Evolutionary conservation across 2,113 vertebrate genomes (phyloP), one percentile per base, ranked within the genome.

Genomic region (Thalassoma bifasciatum): DNA sequence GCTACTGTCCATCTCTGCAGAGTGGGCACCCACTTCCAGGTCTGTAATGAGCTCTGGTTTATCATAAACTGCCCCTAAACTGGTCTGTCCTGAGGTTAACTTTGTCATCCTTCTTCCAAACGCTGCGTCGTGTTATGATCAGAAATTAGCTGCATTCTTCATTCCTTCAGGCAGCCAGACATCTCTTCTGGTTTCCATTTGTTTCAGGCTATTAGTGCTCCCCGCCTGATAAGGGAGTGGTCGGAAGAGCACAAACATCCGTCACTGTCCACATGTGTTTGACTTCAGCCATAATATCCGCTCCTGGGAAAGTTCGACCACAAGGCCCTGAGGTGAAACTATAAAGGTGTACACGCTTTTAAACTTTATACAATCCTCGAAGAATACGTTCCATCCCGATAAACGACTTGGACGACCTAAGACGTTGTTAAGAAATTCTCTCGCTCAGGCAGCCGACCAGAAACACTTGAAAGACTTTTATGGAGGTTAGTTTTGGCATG

Each of bases 161-260:
- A 13, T 59, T 83, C 73, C 67, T 68, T 59, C 7, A 68, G 40
- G 70, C 76, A 40, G 78, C 85, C 86, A 91, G 83, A 77, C 59
- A n/a, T 54, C 71, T 87, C 81, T 79, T 90, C 89, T 92, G 93
- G 86, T 93, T 93, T 88, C 79, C 65, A 91, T 94, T 92, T 93
- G 86, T 77, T 83, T 83, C 75, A 86, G 84, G 77, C 74, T 86
- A 91, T 90, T 90, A 88, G 82, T 34, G 62, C 60, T 67, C 75
- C 73, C 74, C 86, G 64, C 83, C 90, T 85, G 89, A 93, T 92
- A 89, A 89, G 81, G 89, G 90, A 90, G 87, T 80, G 87, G 77
- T 79, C 77, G 83, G 82, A 74, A 64, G 85, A 85, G 72, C 65
- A 52, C 87, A 91, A 92, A 90, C 87, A 88, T 92, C 87, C 49